Evolutionary conservation across 2,888 invertebrate species (phyloP).

Genomic region (Sclerodermus sp.): DNA sequence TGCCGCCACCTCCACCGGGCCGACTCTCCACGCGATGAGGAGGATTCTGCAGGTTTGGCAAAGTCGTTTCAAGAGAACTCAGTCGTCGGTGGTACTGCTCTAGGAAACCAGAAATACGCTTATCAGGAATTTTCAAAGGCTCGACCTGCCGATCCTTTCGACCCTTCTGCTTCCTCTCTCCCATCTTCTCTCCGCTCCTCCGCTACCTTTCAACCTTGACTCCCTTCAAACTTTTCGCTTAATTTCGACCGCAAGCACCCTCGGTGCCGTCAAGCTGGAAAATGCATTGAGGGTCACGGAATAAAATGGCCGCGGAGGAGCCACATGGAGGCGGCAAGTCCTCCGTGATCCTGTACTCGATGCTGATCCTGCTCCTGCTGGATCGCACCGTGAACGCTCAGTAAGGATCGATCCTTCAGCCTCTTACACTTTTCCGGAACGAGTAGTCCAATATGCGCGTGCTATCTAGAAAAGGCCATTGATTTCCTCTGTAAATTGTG

Average conservation of each 20-base stretch:
- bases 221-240: neutral
- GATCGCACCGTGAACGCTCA: conserved; percentile 44
- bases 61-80: conserved; percentile 50
- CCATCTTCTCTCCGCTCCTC: too few relatives aligned
- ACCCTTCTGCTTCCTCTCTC: too few relatives aligned
- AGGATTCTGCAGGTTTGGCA: conserved; percentile 54
- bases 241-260: neutral
- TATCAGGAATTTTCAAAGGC: too few relatives aligned
- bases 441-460: too few relatives aligned
- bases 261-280: conserved; percentile 12
- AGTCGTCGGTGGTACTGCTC: conserved; percentile 40
- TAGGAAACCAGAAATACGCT: conserved; percentile 19
- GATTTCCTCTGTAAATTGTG: too few relatives aligned
- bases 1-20: neutral
- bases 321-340: conserved; percentile 32
- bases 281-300: conserved; percentile 31
- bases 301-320: conserved; percentile 32
- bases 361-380: conserved; percentile 38
- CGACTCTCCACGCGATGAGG: conserved; percentile 15
- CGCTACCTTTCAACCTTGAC: neutral
- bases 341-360: conserved; percentile 34
- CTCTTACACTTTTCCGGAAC: too few relatives aligned
- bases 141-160: too few relatives aligned
- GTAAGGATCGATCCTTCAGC: conserved; percentile 35
- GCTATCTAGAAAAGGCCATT: too few relatives aligned